Percentiles rank a stretch among this genome's conserved stretches.
Evolutionary conservation across 1,140 invertebrate genomes (phyloP).

Genomic region (Eubasilissa regina): DNA sequence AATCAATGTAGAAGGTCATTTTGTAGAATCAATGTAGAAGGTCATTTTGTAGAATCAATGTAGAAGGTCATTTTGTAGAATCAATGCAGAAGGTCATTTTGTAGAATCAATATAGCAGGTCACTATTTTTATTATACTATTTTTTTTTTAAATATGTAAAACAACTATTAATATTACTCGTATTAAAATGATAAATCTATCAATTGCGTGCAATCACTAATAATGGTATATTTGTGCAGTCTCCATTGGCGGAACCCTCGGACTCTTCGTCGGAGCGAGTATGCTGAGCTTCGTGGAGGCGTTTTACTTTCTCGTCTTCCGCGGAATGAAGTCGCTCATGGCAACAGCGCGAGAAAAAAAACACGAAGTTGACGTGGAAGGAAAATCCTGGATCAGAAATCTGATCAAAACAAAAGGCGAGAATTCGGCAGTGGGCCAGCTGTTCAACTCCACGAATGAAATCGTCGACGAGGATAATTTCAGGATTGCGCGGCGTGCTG

Average conservation of each 20-base stretch:
- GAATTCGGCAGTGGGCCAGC: neutral
- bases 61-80: no score
- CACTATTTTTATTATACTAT: no score
- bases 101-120: no score
- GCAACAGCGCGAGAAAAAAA: neutral
- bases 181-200: no score
- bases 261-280: conserved; percentile 77
- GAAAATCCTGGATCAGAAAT: neutral
- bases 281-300: conserved; percentile 77
- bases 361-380: neutral
- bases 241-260: conserved; percentile 76
- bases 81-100: no score
- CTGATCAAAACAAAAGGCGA: neutral
- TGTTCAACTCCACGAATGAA: neutral
- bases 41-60: no score
- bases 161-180: no score
- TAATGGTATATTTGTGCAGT: conserved; percentile 65
- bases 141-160: no score
- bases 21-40: no score
- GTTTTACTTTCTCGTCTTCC: conserved; percentile 65
- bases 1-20: no score
- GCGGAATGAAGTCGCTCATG: conserved; percentile 44
- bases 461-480: neutral
- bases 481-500: neutral
- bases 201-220: no score